These are phyloP conservation scores for Mus spicilegus DNA, from an alignment of 2,113 vertebrate genomes.

Conservation along the genomic window DNA sequence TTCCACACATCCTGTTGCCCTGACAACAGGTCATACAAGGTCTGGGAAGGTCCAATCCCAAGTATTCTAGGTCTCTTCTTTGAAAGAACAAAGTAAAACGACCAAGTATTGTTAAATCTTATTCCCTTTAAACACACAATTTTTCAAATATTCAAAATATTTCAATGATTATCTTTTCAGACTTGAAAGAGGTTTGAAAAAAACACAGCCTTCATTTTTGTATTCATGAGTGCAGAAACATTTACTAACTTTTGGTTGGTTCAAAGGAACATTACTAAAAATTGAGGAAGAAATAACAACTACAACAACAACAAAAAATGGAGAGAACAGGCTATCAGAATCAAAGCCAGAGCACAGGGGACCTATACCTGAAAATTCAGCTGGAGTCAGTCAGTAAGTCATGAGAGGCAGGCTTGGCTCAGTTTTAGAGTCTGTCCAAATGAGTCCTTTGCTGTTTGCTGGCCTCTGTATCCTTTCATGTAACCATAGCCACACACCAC, in stretches of 20 bases:
- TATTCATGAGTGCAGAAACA: slow-evolving; percentile 33
- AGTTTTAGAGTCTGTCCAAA: background rate
- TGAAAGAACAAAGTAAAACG: slow-evolving; percentile 49
- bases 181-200: background rate
- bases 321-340: background rate
- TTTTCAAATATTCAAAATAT: slow-evolving; percentile 39
- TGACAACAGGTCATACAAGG: slow-evolving; percentile 74
- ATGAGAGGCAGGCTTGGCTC: background rate
- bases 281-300: background rate
- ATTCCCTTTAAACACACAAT: slow-evolving; percentile 19
- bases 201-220: slow-evolving; percentile 27
- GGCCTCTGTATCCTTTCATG: background rate
- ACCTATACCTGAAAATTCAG: background rate
- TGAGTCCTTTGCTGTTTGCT: background rate
- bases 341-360: background rate
- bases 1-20: slow-evolving; percentile 70
- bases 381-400: background rate
- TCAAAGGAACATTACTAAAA: background rate
- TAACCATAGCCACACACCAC: background rate
- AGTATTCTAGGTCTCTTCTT: slow-evolving; percentile 46
- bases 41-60: slow-evolving; percentile 61
- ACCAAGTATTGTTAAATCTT: slow-evolving; percentile 14
- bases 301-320: background rate
- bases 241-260: slow-evolving; percentile 57
- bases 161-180: slow-evolving; percentile 42